Percentiles rank a stretch among this genome's conserved stretches.
Evolutionary conservation across 2,113 vertebrate species (phyloP).

Genomic region (Pseudorhombus dupliciocellatus): DNA sequence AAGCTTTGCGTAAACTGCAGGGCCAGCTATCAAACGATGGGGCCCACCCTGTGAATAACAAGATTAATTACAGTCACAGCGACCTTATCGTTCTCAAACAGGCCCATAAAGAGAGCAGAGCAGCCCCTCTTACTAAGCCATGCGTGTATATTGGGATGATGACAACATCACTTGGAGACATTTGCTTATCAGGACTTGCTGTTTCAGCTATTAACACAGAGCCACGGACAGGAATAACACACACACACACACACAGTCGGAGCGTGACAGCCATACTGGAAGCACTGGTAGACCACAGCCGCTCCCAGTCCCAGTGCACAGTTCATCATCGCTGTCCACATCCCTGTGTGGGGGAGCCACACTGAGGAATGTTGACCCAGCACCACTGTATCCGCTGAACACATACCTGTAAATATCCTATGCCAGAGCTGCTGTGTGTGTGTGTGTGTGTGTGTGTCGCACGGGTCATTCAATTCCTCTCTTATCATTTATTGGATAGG

Average conservation of each 20-base stretch:
- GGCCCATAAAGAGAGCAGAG: slow-evolving; percentile 58
- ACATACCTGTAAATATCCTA: slow-evolving; percentile 39
- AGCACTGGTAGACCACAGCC: slow-evolving; percentile 43
- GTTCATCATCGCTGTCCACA: slow-evolving; percentile 37
- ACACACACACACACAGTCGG: slow-evolving; percentile 19
- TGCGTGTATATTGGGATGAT: slow-evolving; percentile 48
- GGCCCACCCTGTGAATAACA: slow-evolving; percentile 44
- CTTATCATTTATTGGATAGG: slow-evolving; percentile 30
- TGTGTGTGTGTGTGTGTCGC: slow-evolving; percentile 3
- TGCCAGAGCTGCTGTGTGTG: background rate
- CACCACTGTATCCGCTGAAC: slow-evolving; percentile 23
- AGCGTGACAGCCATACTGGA: slow-evolving; percentile 31
- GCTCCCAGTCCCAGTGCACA: slow-evolving; percentile 13
- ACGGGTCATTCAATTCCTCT: slow-evolving; percentile 27
- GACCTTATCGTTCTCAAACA: slow-evolving; percentile 74
- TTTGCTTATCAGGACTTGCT: slow-evolving; percentile 67
- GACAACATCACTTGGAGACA: slow-evolving; percentile 58
- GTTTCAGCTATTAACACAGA: slow-evolving; percentile 66
- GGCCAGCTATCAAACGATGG: slow-evolving; percentile 49
- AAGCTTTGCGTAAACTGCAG: slow-evolving; percentile 57
- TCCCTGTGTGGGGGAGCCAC: background rate
- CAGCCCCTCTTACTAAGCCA: slow-evolving; percentile 35
- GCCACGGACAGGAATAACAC: slow-evolving; percentile 20
- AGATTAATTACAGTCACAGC: slow-evolving; percentile 72
- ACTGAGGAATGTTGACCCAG: slow-evolving; percentile 49